Base-by-base conservation (phyloP, 1,140 invertebrate species). In the Eubasilissa regina region DNA sequence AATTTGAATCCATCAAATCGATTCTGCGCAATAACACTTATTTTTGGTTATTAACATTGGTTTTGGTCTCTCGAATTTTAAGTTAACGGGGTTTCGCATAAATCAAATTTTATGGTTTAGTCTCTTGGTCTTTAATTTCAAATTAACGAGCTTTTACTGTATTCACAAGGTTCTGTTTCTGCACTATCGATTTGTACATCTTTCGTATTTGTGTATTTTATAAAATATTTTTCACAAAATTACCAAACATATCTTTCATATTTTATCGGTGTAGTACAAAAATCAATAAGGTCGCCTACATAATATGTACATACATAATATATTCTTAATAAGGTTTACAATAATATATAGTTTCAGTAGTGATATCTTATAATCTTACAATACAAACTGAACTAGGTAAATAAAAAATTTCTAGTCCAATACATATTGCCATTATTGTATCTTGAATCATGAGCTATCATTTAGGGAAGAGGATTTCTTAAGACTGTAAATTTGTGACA, bases 371-470 rank as follows among this genome's bases (percentile, higher is more conserved):
- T 45, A 66, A 44, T 66, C 62, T 66, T 64, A 44, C 45, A 12
- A 44, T 58, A 58, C 17, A 58, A 58, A 58, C 55, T 64, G 66
- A 70, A 70, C 56, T 78, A 56, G 70, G 60, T 79, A 77, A 70
- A 81, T 73, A 79, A 78, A 60, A 56, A 77, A 77, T 82, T 45
- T 82, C 81, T 82, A 82, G 81, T 82, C 81, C 77, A 79, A 79
- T 78, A 78, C 51, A 72, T 79, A 77, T 82, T 82, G 81, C 81
- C 81, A 82, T 82, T 78, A 15, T 51, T 21, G 43, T 66, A 66
- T 51, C 51, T 72, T 64, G 44, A 62, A 55, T 15, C 47, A 62
- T 44, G 8, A 55, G 11, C 43, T 74, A 79, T 78, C 15, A 72
- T 72, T 66, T 43, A 53, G 25, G 47, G 45, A 66, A 64, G 51